Percentiles rank a stretch among this genome's conserved stretches.
phyloP scores from a whole-genome alignment of 2,797 vertebrate genomes.

The Gadopsis bispinosus region DNA sequence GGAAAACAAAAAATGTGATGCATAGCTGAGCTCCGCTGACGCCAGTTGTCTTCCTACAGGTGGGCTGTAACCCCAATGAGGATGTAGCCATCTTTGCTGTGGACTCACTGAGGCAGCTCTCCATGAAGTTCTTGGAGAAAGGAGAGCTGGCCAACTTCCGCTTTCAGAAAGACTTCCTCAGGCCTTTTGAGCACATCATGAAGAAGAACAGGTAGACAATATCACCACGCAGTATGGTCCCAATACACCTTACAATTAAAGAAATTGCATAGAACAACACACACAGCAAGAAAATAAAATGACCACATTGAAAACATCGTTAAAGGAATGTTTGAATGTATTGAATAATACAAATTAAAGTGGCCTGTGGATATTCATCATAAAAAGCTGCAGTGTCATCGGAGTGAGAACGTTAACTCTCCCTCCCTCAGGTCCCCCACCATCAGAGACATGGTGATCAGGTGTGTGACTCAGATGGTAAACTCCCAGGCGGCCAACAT shows the following conservation, averaged over 20 bases:
- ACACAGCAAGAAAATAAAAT: too few relatives aligned
- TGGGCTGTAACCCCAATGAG: slow-evolving; percentile 97
- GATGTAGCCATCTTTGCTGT: slow-evolving; percentile 97
- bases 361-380: not conserved
- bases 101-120: slow-evolving; percentile 94
- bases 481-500: slow-evolving; percentile 95
- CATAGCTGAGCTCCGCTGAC: not conserved
- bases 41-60: slow-evolving; percentile 75
- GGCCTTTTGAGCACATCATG: slow-evolving; percentile 97
- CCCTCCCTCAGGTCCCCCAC: slow-evolving; percentile 88
- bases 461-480: slow-evolving; percentile 96
- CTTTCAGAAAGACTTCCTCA: slow-evolving; percentile 96
- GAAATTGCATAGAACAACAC: too few relatives aligned
- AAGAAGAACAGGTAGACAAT: slow-evolving; percentile 93
- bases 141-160: slow-evolving; percentile 97
- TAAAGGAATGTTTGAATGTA: too few relatives aligned
- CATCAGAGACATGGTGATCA: slow-evolving; percentile 96
- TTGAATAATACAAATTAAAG: too few relatives aligned
- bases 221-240: too few relatives aligned
- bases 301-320: too few relatives aligned
- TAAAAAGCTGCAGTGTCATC: not conserved
- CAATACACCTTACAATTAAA: too few relatives aligned
- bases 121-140: slow-evolving; percentile 98
- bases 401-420: not conserved
- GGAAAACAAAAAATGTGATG: too few relatives aligned